These are phyloP conservation scores for Ennomos erosarius DNA, from an alignment of 2,888 invertebrate species.

Conservation along the genomic window DNA sequence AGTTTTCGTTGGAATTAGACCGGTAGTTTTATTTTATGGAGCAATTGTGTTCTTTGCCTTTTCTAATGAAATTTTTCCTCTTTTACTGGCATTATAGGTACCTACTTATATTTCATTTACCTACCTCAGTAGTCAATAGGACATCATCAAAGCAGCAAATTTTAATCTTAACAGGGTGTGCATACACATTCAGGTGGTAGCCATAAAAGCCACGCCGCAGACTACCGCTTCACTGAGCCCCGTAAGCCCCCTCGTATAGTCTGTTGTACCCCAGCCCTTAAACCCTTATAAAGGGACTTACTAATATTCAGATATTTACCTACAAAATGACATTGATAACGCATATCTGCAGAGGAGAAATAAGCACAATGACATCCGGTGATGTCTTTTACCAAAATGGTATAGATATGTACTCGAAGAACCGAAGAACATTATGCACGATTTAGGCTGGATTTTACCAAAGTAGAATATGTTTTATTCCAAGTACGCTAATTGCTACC, in stretches of 20 bases:
- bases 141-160: constrained; percentile 51
- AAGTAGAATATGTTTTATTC: too few species aligned
- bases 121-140: not conserved
- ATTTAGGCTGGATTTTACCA: too few species aligned
- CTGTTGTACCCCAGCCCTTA: constrained; percentile 33
- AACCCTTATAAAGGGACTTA: constrained; percentile 58
- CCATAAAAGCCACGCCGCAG: constrained; percentile 55
- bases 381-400: not conserved
- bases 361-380: not conserved
- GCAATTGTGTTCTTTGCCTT: constrained; percentile 8
- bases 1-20: constrained; percentile 14
- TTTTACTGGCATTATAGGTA: not conserved
- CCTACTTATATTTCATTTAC: constrained; percentile 20
- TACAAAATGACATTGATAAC: constrained; percentile 20
- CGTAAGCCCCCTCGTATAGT: constrained; percentile 46
- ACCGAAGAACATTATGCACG: too few species aligned
- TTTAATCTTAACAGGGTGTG: constrained; percentile 54
- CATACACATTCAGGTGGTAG: constrained; percentile 47
- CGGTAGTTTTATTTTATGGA: constrained; percentile 13
- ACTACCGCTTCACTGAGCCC: constrained; percentile 46
- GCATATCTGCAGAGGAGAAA: constrained; percentile 9
- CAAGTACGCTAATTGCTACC: too few species aligned
- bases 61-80: constrained; percentile 22
- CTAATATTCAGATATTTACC: constrained; percentile 70
- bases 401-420: too few species aligned